A percentile compares a stretch with the other conserved stretches of the same genome.
These are phyloP conservation scores for Meta bourneti DNA, from an alignment of 2,888 invertebrate species.

Conservation along the genomic window DNA sequence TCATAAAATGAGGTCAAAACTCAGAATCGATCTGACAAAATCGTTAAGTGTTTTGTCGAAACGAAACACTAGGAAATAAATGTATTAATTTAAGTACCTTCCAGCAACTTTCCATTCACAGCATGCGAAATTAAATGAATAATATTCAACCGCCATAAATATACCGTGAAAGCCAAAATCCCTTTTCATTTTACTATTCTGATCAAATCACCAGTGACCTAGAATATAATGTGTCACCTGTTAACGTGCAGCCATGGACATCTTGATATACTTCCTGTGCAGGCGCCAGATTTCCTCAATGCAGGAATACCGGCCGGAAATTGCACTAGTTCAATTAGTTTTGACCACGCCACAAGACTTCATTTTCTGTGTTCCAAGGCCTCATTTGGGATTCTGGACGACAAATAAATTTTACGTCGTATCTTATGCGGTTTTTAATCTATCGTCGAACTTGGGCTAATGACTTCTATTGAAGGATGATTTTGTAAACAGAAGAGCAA, in stretches of 20 bases:
- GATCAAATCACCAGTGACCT: slow-evolving; percentile 66
- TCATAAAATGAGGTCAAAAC: neutral
- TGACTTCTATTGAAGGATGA: slow-evolving; percentile 3
- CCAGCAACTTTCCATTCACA: neutral
- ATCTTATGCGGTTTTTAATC: slow-evolving; percentile 39
- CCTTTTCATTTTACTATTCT: slow-evolving; percentile 44
- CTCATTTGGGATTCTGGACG: slow-evolving; percentile 50
- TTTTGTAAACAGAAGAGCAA: neutral
- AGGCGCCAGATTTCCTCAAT: slow-evolving; percentile 62
- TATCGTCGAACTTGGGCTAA: slow-evolving; percentile 37
- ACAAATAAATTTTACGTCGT: slow-evolving; percentile 43
- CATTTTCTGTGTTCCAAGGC: slow-evolving; percentile 50
- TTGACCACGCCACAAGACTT: slow-evolving; percentile 59
- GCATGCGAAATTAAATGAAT: slow-evolving; percentile 5
- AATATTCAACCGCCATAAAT: neutral
- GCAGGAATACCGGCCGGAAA: slow-evolving; percentile 43
- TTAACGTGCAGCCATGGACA: slow-evolving; percentile 43
- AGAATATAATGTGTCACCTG: slow-evolving; percentile 59
- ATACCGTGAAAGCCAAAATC: slow-evolving; percentile 20
- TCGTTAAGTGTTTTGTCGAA: neutral
- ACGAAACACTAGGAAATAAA: neutral
- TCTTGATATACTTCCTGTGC: slow-evolving; percentile 31
- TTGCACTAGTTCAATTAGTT: slow-evolving; percentile 54
- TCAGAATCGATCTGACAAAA: neutral
- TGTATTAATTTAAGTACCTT: neutral